Base-by-base conservation (phyloP, 2,888 invertebrate species). In the Tillus elongatus region DNA sequence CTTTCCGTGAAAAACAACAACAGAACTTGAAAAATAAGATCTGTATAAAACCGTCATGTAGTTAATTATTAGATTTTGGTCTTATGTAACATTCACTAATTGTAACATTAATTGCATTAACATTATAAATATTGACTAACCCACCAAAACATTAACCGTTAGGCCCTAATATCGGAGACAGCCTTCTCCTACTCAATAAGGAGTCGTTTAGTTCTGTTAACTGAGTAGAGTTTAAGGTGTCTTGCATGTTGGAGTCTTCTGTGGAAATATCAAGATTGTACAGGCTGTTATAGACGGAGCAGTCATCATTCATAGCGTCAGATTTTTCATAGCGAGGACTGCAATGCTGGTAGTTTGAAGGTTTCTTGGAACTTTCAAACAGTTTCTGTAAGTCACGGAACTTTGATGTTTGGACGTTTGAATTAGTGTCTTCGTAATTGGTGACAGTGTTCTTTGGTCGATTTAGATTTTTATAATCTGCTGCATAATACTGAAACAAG, bases 161-260 rank as follows among this genome's bases (percentile, higher is more conserved):
- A 12, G 64, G 62, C 15, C 60, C 64, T 36, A 63, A 43, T 30
- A 60, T 45, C 4, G 58, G 58, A 4, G 60, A 56, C 35, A 57
- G 45, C 42, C 56, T 53, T 37, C 58, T 43, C 29, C 47, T 46
- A 3, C 50, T 44, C 33, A 46, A 33, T 16, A 50, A 42, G 13
- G 55, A 48, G 37, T 60, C 57, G 30, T 63, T 58, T 29, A 62
- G 43, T 33, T 46, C 54, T 1, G 61, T 59, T 16, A 57, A 30
- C 37, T 57, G 58, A 1, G 61, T 62, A n/a, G 45, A 45, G 36
- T 61, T 56, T 19, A 59, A 44, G n/a, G 26, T 6, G n/a, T 14
- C 26, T 10, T 6, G 8, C 30, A 12, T 4, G 13, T 4, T 9
- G 9, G 8, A 8, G n/a, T 9, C 30, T 19, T 6, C 6, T 4